A percentile compares a stretch with the other conserved stretches of the same genome.
Evolutionary conservation across 2,113 vertebrate species (phyloP).

Genomic region (Thamnophis sirtalis): DNA sequence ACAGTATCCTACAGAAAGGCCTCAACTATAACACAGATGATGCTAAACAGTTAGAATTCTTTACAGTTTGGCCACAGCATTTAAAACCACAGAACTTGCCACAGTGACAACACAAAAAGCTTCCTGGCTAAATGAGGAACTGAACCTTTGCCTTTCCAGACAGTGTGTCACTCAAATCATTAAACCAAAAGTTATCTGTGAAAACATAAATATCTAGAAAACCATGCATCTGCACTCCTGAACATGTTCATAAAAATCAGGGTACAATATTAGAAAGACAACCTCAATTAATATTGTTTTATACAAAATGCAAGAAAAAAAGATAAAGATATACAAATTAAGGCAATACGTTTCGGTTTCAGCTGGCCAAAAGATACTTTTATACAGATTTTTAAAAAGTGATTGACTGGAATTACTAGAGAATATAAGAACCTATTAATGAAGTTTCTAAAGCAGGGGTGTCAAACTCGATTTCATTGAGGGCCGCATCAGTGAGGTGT

Average conservation of each 20-base stretch:
- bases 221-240: neutral
- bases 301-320: neutral
- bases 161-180: neutral
- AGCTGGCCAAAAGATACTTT: neutral
- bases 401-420: neutral
- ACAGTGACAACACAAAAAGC: neutral
- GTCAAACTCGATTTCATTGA: no score
- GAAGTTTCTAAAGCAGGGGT: neutral
- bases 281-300: neutral
- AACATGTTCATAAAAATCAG: neutral
- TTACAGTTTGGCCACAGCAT: neutral
- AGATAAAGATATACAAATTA: neutral
- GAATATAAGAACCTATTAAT: neutral
- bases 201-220: neutral
- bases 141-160: neutral
- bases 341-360: neutral
- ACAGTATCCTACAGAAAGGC: neutral
- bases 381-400: neutral
- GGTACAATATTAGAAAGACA: no score
- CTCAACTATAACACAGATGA: neutral
- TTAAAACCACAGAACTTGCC: neutral
- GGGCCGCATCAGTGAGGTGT: no score
- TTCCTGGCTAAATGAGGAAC: neutral
- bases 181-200: neutral
- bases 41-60: neutral